phyloP scores from a whole-genome alignment of 2,113 vertebrate genomes.

The Triplophysa dalaica region DNA sequence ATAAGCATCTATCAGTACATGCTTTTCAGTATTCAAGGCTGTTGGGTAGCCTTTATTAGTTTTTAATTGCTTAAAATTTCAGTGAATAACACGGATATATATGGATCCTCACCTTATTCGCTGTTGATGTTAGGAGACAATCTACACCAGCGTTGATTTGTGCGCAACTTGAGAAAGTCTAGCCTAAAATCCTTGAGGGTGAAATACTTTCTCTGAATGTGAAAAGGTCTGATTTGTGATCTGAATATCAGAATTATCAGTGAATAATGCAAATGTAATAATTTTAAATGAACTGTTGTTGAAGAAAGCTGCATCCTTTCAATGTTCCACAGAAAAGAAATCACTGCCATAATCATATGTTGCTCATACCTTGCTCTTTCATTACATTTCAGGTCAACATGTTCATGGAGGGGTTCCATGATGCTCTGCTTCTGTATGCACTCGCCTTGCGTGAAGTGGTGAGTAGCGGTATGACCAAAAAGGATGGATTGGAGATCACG shows the following conservation, averaged over 20 bases:
- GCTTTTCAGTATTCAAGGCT: constrained; percentile 29
- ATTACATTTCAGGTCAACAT: constrained; percentile 85
- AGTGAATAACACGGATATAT: not conserved
- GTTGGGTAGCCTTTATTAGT: not conserved
- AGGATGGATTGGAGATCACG: constrained; percentile 87
- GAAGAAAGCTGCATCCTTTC: too few relatives aligned
- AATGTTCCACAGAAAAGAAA: not conserved
- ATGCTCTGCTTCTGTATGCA: constrained; percentile 90
- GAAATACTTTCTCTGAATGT: not conserved
- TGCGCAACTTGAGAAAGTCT: not conserved
- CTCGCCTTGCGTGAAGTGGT: constrained; percentile 88
- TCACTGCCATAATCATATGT: not conserved
- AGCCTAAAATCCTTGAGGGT: not conserved
- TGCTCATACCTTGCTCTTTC: not conserved
- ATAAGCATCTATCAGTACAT: constrained; percentile 38
- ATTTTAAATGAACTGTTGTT: not conserved
- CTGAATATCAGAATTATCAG: too few relatives aligned
- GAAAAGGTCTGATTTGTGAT: not conserved
- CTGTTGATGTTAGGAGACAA: not conserved
- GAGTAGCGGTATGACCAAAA: constrained; percentile 86
- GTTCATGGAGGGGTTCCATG: constrained; percentile 98
- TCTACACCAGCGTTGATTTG: not conserved
- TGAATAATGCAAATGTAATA: too few relatives aligned
- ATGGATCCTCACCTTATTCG: constrained; percentile 29
- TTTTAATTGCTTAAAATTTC: constrained; percentile 21